A percentile compares a stretch with the other conserved stretches of the same genome.
Conservation (phyloP, 2,888 invertebrate species). For the Drosophila subsilvestris region DNA sequence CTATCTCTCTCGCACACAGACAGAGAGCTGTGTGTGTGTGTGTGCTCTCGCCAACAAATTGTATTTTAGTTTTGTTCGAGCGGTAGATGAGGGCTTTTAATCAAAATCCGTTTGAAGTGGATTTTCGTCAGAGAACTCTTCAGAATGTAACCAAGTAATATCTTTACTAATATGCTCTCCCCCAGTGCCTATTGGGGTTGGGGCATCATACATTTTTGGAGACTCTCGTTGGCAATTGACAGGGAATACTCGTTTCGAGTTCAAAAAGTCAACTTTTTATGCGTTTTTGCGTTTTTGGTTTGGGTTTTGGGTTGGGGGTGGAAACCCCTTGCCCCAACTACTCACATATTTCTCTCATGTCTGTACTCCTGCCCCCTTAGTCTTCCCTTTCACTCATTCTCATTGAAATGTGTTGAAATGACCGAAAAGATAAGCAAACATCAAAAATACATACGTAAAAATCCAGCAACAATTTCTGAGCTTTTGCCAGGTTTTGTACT, state of each 20-base stretch:
- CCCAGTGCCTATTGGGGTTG: neutral
- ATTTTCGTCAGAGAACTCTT: neutral
- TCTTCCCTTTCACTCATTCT: slow-evolving; percentile 18
- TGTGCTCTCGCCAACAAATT: slow-evolving; percentile 8
- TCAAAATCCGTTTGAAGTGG: neutral
- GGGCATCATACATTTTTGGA: neutral
- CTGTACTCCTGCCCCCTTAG: neutral
- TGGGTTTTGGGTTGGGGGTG: neutral
- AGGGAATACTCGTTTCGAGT: neutral
- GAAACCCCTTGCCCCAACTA: neutral
- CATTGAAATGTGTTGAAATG: slow-evolving; percentile 75
- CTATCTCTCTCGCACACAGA: too few species aligned
- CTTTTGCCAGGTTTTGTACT: slow-evolving; percentile 49
- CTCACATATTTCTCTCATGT: neutral
- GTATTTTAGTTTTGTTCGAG: slow-evolving; percentile 12
- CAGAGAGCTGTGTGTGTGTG: too few species aligned
- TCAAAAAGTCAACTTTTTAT: slow-evolving; percentile 4
- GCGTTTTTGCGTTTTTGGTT: slow-evolving; percentile 1
- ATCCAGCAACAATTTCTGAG: slow-evolving; percentile 40
- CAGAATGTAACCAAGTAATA: neutral
- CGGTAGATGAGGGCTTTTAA: slow-evolving; percentile 1
- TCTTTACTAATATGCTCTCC: neutral
- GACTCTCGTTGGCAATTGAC: neutral
- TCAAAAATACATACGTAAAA: slow-evolving; percentile 53
- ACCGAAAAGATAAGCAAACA: slow-evolving; percentile 68